These are phyloP conservation scores for Chymomyza costata DNA, from an alignment of 1,140 invertebrate species.

Conservation along the genomic window DNA sequence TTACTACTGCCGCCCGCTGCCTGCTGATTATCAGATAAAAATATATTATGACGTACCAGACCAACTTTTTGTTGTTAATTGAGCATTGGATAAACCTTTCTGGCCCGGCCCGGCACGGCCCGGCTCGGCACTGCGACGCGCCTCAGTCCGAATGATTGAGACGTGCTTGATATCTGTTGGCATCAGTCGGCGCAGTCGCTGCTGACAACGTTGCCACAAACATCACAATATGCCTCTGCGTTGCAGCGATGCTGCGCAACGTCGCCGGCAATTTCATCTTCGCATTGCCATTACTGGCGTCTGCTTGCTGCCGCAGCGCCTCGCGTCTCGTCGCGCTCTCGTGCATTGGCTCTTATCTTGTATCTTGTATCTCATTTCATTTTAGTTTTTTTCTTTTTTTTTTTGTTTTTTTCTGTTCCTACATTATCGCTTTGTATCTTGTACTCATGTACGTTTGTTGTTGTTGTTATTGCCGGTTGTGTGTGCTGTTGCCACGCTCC, in stretches of 20 bases:
- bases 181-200: constrained; percentile 34
- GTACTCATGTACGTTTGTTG: constrained; percentile 2
- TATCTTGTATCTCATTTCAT: constrained; percentile 51
- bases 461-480: constrained; percentile 11
- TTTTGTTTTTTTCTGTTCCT: constrained; percentile 15
- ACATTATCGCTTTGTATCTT: constrained; percentile 39
- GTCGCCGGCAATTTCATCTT: constrained; percentile 13
- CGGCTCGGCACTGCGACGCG: no score
- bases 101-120: constrained; percentile 31
- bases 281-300: constrained; percentile 27
- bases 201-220: constrained; percentile 10
- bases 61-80: constrained; percentile 69
- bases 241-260: constrained; percentile 15
- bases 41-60: constrained; percentile 68
- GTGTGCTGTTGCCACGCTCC: constrained; percentile 54
- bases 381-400: constrained; percentile 10
- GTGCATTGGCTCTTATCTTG: constrained; percentile 56
- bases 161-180: constrained; percentile 64
- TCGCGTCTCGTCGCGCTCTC: constrained; percentile 27
- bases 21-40: constrained; percentile 62
- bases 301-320: constrained; percentile 58
- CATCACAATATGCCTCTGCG: no score
- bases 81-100: constrained; percentile 40
- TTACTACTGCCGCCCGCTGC: constrained; percentile 11
- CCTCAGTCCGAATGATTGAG: constrained; percentile 37